phyloP scores from a whole-genome alignment of 2,113 vertebrate species.

The Notiomystis cincta region DNA sequence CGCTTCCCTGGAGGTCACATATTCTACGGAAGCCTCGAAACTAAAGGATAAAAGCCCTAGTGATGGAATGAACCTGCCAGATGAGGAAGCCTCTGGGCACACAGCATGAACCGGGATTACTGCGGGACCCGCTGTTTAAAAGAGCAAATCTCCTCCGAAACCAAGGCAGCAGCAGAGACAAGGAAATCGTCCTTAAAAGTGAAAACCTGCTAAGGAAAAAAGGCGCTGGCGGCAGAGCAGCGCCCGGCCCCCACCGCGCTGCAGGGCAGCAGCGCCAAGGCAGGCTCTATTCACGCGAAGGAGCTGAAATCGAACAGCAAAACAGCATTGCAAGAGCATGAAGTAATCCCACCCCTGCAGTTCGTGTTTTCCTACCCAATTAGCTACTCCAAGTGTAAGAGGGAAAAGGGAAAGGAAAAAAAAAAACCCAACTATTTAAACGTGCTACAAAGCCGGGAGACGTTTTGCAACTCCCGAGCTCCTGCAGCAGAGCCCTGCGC shows the following conservation, averaged over 20 bases:
- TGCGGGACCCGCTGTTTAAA: not conserved
- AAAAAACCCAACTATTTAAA: not conserved
- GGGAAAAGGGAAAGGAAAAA: not conserved
- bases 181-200: not conserved
- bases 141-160: not conserved
- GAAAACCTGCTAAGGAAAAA: not conserved
- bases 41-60: not conserved
- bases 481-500: not conserved
- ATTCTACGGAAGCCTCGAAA: not conserved
- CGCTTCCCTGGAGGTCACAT: not conserved
- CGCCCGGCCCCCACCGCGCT: not conserved
- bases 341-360: conserved; percentile 49
- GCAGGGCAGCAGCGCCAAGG: not conserved
- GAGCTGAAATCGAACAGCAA: not conserved
- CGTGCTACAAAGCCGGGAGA: not conserved
- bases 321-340: conserved; percentile 61
- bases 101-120: not conserved
- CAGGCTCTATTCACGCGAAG: not conserved
- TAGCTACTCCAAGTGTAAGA: conserved; percentile 14
- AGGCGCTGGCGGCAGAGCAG: not conserved
- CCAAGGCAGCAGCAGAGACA: not conserved
- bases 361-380: not conserved
- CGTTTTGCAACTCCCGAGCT: not conserved
- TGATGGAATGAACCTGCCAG: not conserved
- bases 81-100: not conserved